Evolutionary conservation across 2,888 invertebrate species (phyloP), one percentile per base, ranked within the genome.

Genomic region (Pogonocherus hispidulus): DNA sequence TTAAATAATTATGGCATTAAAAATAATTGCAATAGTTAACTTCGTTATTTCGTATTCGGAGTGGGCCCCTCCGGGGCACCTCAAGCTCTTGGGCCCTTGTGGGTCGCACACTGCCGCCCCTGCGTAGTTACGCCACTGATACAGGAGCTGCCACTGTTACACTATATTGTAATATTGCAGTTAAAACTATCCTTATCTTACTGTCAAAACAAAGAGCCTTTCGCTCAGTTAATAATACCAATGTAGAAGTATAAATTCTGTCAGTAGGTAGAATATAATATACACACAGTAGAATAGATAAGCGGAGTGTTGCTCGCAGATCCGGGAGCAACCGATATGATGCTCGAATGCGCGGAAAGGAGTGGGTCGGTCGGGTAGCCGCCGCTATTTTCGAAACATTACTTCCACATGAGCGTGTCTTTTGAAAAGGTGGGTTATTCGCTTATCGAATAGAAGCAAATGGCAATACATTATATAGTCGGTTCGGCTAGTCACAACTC

Each of bases 371-470:
- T 70, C 75, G 71, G 59, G 52, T 64, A 66, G 65, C 51, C 69
- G 47, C 47, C 78, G 80, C 80, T 80, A 81, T 83, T 84, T 82
- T 82, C 79, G 79, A 80, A 81, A 79, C 81, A 81, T 83, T 83
- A 82, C 79, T 83, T 83, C 83, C 82, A 77, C 82, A 78, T 78
- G 82, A 78, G 77, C 78, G 80, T 79, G 74, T 76, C 82, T 79
- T 83, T 82, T 82, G 78, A 82, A 78, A 79, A 78, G 73, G 73
- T 72, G 69, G 78, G 71, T 75, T 76, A 72, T 77, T 77, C 78
- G 80, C 81, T 83, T 82, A 82, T 81, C 82, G 80, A 81, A 80
- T 78, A 75, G 79, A 78, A 76, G 76, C 80, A 76, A 82, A 82
- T 78, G 78, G 78, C 79, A 78, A 82, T 82, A 81, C 77, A 77